Base-by-base conservation (phyloP, 1,140 invertebrate genomes). In the Drosophila micromelanica region DNA sequence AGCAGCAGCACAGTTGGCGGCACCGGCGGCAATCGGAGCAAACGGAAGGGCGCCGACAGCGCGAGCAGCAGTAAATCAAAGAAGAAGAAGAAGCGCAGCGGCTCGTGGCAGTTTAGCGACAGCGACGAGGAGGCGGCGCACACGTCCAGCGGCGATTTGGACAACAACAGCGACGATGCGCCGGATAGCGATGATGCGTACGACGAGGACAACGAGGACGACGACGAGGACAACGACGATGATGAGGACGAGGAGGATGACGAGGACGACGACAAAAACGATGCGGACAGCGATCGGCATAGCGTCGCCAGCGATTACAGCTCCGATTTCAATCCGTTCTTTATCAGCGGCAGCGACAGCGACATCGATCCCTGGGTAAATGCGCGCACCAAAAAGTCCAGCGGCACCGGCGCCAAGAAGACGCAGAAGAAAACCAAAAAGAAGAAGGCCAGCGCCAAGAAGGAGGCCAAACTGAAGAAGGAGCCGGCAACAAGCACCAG, bases 251-350 rank as follows among this genome's bases (percentile, higher is more conserved):
- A 78, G 0, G 75, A 76, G 0, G 64, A 70, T 0, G 65, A 90
- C 5, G 74, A 74, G 1, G 73, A 75, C 27, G 85, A 87, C 5
- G 80, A 81, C 3, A 60, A 90, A 12, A 63, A 76, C 5, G 78
- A 80, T 30, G 68, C 43, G 5, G 80, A 92, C 90, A 62, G 94
- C 92, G 15, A 93, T 93, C 70, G 93, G 92, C 52, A 92, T 84
- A 71, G 73, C 45, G 56, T 79, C 17, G 78, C 80, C 13, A 91
- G 79, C 6, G 92, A 93, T 52, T 94, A 95, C 67, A 94, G 94
- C 45, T 96, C 96, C 69, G 96, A 98, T 93, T 97, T 96, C 90
- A 98, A 98, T 94, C 97, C 97, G 13, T 98, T 98, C 92, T 95
- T 95, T 1, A 30, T 43, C 60, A 96, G 96, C 87, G 97, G 98